A percentile compares a stretch with the other conserved stretches of the same genome.
Conservation (phyloP, 2,888 invertebrate species). For the Leptinotarsa peninsularis region DNA sequence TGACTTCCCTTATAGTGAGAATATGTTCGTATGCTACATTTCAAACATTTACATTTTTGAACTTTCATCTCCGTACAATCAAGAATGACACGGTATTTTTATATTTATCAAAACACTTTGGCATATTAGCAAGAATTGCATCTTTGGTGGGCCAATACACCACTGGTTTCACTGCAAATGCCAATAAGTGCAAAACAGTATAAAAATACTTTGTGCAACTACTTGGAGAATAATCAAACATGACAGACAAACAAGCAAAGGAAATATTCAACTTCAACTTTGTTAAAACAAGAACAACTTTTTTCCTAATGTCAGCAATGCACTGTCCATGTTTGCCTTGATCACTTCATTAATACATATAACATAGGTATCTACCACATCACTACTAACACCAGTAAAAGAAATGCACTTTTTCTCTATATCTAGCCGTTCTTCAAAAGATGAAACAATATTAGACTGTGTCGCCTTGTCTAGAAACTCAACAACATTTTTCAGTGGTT, state of each 20-base stretch:
- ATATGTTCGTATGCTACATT: constrained; percentile 25
- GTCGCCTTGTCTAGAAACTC: constrained; percentile 22
- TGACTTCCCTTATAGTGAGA: constrained; percentile 26
- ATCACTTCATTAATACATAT: constrained; percentile 26
- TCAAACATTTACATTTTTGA: constrained; percentile 28
- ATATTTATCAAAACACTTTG: constrained; percentile 19
- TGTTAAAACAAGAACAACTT: constrained; percentile 24
- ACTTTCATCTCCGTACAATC: constrained; percentile 26
- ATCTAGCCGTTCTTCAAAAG: constrained; percentile 14
- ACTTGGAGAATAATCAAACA: constrained; percentile 24
- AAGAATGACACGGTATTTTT: constrained; percentile 29
- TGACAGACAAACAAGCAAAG: constrained; percentile 25
- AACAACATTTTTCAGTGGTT: constrained; percentile 19
- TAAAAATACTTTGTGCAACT: constrained; percentile 31
- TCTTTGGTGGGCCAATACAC: constrained; percentile 28
- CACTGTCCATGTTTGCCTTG: constrained; percentile 22
- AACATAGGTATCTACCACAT: constrained; percentile 27
- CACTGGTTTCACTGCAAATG: constrained; percentile 26
- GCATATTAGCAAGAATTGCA: constrained; percentile 21
- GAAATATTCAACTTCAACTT: constrained; percentile 30
- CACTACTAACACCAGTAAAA: constrained; percentile 28
- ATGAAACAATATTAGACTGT: constrained; percentile 19
- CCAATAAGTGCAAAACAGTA: constrained; percentile 23
- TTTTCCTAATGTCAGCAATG: constrained; percentile 24
- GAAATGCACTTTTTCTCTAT: constrained; percentile 25